Conservation (phyloP, 1,140 invertebrate species). For the Meloidogyne chitwoodi region DNA sequence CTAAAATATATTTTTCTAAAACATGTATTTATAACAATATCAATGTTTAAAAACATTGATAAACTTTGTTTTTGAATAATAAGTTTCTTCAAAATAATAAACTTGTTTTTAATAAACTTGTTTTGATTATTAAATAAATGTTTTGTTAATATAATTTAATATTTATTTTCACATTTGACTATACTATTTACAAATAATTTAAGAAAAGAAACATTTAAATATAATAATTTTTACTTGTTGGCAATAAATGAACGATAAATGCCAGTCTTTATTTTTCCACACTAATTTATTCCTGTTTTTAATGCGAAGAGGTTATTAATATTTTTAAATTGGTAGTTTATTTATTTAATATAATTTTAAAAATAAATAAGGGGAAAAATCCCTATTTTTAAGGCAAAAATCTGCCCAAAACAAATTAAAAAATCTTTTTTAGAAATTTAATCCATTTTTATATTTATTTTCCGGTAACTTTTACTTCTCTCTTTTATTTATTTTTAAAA, state of each 20-base stretch:
- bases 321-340: not conserved
- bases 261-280: not conserved
- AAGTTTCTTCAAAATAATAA: too few species aligned
- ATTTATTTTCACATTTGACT: too few species aligned
- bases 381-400: not conserved
- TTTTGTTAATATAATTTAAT: too few species aligned
- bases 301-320: not conserved
- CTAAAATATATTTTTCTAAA: too few species aligned
- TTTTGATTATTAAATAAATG: too few species aligned
- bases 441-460: not conserved
- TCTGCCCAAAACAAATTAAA: too few species aligned
- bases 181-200: not conserved
- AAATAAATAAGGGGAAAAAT: not conserved
- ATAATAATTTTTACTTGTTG: not conserved
- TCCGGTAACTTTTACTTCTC: not conserved
- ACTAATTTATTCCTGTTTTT: not conserved
- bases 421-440: not conserved
- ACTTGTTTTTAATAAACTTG: too few species aligned
- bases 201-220: not conserved
- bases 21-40: too few species aligned
- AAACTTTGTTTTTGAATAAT: too few species aligned
- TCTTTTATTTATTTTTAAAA: not conserved
- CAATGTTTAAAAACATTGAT: too few species aligned
- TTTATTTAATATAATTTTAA: too few species aligned
- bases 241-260: not conserved